Percentiles rank a stretch among this genome's conserved stretches.
phyloP scores from a whole-genome alignment of 2,113 vertebrate species.

The Xiphorhynchus elegans region DNA sequence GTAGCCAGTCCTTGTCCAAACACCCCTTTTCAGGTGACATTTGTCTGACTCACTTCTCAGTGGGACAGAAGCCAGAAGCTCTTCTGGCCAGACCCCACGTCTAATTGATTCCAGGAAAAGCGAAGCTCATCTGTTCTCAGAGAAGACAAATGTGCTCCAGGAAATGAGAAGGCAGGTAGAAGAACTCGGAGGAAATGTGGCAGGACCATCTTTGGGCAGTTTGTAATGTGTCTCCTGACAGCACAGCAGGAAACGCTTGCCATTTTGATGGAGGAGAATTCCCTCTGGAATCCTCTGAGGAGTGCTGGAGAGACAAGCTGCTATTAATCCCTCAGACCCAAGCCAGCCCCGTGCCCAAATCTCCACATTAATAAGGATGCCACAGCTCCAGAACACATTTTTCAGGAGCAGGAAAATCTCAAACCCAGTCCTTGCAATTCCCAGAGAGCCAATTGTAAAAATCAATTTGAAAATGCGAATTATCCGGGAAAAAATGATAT shows the following conservation, averaged over 20 bases:
- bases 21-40: background rate
- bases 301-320: constrained; percentile 3
- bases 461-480: constrained; percentile 8
- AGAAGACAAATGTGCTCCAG: constrained; percentile 42
- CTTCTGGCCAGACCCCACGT: background rate
- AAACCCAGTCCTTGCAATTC: background rate
- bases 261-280: constrained; percentile 51
- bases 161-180: constrained; percentile 40
- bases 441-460: constrained; percentile 29
- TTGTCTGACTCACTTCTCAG: background rate
- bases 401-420: background rate
- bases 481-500: background rate
- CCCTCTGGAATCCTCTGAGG: constrained; percentile 17
- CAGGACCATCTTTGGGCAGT: constrained; percentile 34
- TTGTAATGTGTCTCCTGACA: constrained; percentile 37
- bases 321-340: constrained; percentile 39
- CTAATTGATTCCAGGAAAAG: constrained; percentile 50
- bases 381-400: background rate
- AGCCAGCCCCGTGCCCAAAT: background rate
- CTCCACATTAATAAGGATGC: background rate
- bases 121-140: constrained; percentile 10
- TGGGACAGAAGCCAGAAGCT: constrained; percentile 24
- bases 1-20: background rate
- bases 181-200: constrained; percentile 34
- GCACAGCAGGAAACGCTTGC: constrained; percentile 21